Evolutionary conservation across 1,140 invertebrate species (phyloP).

Genomic region (Dreissena rostriformis): DNA sequence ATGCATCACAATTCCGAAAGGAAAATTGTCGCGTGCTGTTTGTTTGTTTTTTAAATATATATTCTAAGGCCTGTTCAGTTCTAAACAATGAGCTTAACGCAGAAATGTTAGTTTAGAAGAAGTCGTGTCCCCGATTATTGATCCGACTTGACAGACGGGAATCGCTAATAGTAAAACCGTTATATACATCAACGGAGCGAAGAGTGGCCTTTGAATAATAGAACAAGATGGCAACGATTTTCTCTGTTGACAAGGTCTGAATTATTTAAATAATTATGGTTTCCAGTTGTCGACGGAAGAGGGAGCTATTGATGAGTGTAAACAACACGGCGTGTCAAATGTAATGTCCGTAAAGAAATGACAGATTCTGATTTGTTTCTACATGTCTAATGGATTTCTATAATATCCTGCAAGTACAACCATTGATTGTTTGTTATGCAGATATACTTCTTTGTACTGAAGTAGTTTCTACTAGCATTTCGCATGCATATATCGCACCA

Average conservation of each 20-base stretch:
- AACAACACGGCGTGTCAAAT: neutral
- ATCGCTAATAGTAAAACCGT: conserved; percentile 51
- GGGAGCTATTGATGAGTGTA: neutral
- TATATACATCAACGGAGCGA: conserved; percentile 32
- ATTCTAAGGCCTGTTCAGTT: no score
- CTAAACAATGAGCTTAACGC: neutral
- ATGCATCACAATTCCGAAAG: no score
- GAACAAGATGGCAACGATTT: conserved; percentile 43
- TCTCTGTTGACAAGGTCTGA: conserved; percentile 46
- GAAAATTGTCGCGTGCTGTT: no score
- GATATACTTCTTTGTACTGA: no score
- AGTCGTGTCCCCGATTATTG: conserved; percentile 29
- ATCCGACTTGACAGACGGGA: conserved; percentile 45
- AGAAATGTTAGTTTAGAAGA: conserved; percentile 53
- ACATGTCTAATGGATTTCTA: no score
- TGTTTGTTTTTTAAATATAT: no score
- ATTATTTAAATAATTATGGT: conserved; percentile 51
- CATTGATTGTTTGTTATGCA: no score
- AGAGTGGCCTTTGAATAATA: conserved; percentile 48
- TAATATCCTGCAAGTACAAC: no score
- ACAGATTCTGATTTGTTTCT: no score
- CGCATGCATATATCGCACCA: no score
- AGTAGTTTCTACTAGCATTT: no score
- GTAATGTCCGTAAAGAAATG: no score
- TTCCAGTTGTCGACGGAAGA: neutral